These are phyloP conservation scores for Cephus runcator DNA, from an alignment of 2,888 invertebrate genomes.

Conservation along the genomic window DNA sequence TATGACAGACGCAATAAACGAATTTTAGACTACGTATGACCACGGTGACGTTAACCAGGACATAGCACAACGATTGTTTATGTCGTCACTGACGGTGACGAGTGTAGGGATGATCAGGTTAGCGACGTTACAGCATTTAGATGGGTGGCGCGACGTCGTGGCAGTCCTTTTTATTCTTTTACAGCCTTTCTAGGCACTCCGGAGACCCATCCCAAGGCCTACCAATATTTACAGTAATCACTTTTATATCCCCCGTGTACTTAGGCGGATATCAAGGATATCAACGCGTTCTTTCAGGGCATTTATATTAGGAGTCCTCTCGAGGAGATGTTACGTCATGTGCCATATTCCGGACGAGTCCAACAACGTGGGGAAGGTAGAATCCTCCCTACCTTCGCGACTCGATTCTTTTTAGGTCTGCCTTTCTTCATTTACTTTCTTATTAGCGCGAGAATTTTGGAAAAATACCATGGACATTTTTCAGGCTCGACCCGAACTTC, in stretches of 20 bases:
- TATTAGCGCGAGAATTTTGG: slow-evolving; percentile 30
- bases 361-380: background rate
- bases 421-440: slow-evolving; percentile 24
- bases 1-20: background rate
- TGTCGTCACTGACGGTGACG: background rate
- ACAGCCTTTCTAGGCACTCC: slow-evolving; percentile 63
- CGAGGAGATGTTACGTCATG: background rate
- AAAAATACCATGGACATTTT: slow-evolving; percentile 24
- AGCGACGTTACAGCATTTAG: slow-evolving; percentile 60
- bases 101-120: slow-evolving; percentile 21
- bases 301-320: background rate
- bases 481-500: slow-evolving; percentile 52
- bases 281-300: background rate
- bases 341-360: background rate
- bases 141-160: slow-evolving; percentile 49
- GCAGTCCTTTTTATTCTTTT: slow-evolving; percentile 50
- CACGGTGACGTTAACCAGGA: background rate
- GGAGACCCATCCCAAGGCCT: slow-evolving; percentile 44
- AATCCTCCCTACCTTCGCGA: slow-evolving; percentile 14
- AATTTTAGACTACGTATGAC: background rate
- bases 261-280: background rate
- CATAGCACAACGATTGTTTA: background rate
- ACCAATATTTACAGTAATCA: background rate
- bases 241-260: background rate
- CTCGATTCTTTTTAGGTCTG: slow-evolving; percentile 45